Base-by-base conservation (phyloP, 2,888 invertebrate species). In the Ectemnius cavifrons region DNA sequence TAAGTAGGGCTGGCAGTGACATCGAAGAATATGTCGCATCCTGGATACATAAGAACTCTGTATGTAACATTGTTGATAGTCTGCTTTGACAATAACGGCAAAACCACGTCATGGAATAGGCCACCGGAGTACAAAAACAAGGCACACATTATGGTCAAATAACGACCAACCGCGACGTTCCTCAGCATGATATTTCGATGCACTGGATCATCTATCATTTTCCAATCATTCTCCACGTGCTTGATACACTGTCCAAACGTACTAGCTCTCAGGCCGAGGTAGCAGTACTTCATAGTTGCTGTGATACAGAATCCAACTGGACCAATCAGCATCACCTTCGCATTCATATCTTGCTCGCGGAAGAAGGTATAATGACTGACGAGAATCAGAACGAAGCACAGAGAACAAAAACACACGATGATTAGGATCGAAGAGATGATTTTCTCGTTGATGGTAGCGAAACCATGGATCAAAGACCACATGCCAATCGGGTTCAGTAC, bases 401-500 rank as follows among this genome's bases (percentile, higher is more conserved):
- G 3, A 23, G 23, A 23, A 23, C 23, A 23, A 23, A 23, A 23
- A 23, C 23, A 23, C 23, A 23, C 23, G 23, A 23, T 0, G 23
- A 23, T 23, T 2, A 23, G 23, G 3, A 23, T 23, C 2, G 3
- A 23, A 3, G 23, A 23, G 23, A 23, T 23, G 3, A 23, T 23
- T 23, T 3, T 23, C 3, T 23, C 23, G 2, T 23, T 23, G 23
- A 23, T 75, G 20, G 75, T 79, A 4, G 57, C 14, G 4, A 47
- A 59, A 13, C 23, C 56, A 37, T 72, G 65, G 4, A 79, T 27
- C 13, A 71, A 20, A 0, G 85, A 82, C 83, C 86, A 86, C 37
- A 84, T 79, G 13, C 88, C 88, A 13, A 88, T 73, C 0, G 83
- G 80, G 13, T 79, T 83, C 0, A 88, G 66, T 14, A 86, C 72